These are phyloP conservation scores for Heteromurus nitidus DNA, from an alignment of 2,888 invertebrate species.

Conservation along the genomic window DNA sequence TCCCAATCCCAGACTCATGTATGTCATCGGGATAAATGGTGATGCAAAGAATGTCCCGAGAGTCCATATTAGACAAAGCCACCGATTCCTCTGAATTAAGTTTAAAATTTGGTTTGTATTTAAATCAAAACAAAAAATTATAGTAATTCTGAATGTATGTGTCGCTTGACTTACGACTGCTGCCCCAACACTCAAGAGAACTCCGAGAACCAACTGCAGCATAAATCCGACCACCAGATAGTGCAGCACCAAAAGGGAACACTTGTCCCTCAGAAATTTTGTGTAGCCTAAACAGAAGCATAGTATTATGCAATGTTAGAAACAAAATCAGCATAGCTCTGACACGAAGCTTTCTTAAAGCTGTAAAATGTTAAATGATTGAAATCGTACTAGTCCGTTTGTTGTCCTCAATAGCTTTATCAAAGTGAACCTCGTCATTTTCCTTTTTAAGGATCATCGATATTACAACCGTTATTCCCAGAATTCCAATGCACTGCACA, in stretches of 20 bases:
- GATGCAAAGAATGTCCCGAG: conserved; percentile 9
- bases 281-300: conserved; percentile 15
- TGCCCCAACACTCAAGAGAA: conserved; percentile 32
- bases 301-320: background rate
- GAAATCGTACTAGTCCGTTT: background rate
- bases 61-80: conserved; percentile 19
- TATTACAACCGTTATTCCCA: conserved; percentile 20
- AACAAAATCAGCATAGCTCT: background rate
- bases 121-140: background rate
- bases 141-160: background rate
- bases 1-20: conserved; percentile 18
- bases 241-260: background rate
- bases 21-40: conserved; percentile 22
- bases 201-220: conserved; percentile 15
- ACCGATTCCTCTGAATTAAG: conserved; percentile 24
- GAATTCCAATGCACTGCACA: conserved; percentile 19
- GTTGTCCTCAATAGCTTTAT: background rate
- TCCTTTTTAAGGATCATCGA: conserved; percentile 46
- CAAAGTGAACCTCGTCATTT: background rate
- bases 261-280: conserved; percentile 4
- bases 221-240: conserved; percentile 2
- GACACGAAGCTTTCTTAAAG: background rate
- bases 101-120: background rate
- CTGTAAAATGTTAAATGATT: background rate
- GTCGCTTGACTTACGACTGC: conserved; percentile 2